phyloP scores from a whole-genome alignment of 1,140 invertebrate genomes.

The Oedothorax gibbosus region DNA sequence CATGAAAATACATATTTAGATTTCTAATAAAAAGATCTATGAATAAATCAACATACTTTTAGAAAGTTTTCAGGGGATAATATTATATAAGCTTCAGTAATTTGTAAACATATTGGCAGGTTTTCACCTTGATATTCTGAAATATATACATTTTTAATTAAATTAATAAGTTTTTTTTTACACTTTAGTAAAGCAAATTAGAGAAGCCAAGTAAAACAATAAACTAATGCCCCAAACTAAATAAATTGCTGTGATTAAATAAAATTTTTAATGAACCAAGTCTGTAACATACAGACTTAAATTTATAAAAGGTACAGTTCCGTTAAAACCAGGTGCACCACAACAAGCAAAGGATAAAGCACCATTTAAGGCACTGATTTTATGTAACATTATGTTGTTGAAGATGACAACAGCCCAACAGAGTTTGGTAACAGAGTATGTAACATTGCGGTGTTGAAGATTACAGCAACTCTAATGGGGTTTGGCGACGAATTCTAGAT shows the following conservation, averaged over 20 bases:
- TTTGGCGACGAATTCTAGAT: too few relatives aligned
- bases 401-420: too few relatives aligned
- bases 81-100: slow-evolving; percentile 86
- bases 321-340: too few relatives aligned
- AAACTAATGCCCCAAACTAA: neutral
- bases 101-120: slow-evolving; percentile 80
- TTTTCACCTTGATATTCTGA: slow-evolving; percentile 85
- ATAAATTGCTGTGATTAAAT: neutral
- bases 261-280: neutral
- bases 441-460: too few relatives aligned
- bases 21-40: slow-evolving; percentile 57
- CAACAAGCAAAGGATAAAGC: too few relatives aligned
- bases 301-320: too few relatives aligned
- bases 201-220: too few relatives aligned
- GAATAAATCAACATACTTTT: slow-evolving; percentile 68
- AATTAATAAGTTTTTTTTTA: neutral
- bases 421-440: too few relatives aligned
- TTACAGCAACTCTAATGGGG: too few relatives aligned
- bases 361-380: too few relatives aligned
- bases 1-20: neutral
- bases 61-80: slow-evolving; percentile 84
- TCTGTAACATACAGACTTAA: neutral
- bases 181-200: neutral
- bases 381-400: too few relatives aligned
- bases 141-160: slow-evolving; percentile 30